phyloP scores from a whole-genome alignment of 1,140 invertebrate genomes.

The Heliconius congener region DNA sequence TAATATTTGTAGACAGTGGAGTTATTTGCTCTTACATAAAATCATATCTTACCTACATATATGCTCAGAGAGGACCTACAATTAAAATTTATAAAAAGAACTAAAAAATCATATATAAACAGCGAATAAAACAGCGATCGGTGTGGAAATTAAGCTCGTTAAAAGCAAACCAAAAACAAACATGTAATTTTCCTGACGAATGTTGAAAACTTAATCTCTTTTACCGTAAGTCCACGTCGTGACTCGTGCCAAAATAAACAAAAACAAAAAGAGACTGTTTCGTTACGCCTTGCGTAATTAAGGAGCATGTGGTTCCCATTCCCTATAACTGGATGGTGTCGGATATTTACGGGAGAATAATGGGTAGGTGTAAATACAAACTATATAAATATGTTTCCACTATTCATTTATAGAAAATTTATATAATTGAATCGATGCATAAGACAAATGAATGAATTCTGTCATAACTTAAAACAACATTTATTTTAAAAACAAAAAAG shows the following conservation, averaged over 20 bases:
- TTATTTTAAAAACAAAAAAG: not conserved
- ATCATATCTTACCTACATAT: too few relatives aligned
- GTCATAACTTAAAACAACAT: not conserved
- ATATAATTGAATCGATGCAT: not conserved
- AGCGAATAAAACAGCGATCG: not conserved
- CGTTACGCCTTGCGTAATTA: constrained; percentile 54
- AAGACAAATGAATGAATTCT: not conserved
- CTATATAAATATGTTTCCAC: not conserved
- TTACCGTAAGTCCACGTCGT: constrained; percentile 27
- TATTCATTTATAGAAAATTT: not conserved
- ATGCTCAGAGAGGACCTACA: too few relatives aligned
- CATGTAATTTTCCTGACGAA: constrained; percentile 36
- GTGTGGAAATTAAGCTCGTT: not conserved
- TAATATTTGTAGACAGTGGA: too few relatives aligned
- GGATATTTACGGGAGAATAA: constrained; percentile 34
- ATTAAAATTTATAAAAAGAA: not conserved
- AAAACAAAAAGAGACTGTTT: constrained; percentile 46
- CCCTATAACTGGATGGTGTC: constrained; percentile 37
- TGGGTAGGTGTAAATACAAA: constrained; percentile 22
- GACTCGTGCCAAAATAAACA: constrained; percentile 59
- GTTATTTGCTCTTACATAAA: too few relatives aligned
- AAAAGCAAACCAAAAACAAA: constrained; percentile 22
- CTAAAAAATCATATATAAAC: not conserved
- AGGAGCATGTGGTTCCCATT: constrained; percentile 51
- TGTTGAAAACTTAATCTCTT: constrained; percentile 45